These are phyloP conservation scores for Fulica atra DNA, from an alignment of 2,113 vertebrate genomes.

Conservation along the genomic window DNA sequence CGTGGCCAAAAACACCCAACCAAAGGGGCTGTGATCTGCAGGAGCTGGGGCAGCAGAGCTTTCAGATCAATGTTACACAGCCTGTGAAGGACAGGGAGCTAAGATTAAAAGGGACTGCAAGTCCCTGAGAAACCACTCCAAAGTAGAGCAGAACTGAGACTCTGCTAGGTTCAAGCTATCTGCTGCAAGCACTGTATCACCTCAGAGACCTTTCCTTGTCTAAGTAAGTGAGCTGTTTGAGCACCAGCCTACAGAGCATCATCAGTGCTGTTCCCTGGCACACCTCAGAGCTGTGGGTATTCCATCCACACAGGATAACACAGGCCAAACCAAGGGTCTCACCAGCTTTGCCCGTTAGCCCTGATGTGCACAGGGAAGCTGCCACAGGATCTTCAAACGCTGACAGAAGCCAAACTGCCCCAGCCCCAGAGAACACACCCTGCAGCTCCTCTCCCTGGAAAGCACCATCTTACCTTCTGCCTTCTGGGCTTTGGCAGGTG, in stretches of 20 bases:
- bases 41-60: background rate
- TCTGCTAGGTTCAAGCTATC: background rate
- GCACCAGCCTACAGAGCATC: background rate
- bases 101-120: background rate
- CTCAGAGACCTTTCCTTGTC: background rate
- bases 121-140: background rate
- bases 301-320: background rate
- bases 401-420: background rate
- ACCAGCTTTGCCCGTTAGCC: background rate
- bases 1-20: background rate
- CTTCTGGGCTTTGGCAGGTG: constrained; percentile 62
- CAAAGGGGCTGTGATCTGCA: background rate
- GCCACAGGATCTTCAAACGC: background rate
- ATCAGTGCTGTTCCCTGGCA: background rate
- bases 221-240: background rate
- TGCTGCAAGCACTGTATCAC: background rate
- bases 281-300: background rate
- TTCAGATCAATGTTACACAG: background rate
- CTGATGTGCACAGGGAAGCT: background rate
- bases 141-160: background rate
- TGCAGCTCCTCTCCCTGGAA: background rate
- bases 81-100: background rate
- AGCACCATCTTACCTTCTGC: constrained; percentile 40
- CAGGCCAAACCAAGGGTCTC: background rate
- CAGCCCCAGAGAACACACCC: background rate